phyloP scores from a whole-genome alignment of 2,113 vertebrate species.

The Amphiprion ocellaris region DNA sequence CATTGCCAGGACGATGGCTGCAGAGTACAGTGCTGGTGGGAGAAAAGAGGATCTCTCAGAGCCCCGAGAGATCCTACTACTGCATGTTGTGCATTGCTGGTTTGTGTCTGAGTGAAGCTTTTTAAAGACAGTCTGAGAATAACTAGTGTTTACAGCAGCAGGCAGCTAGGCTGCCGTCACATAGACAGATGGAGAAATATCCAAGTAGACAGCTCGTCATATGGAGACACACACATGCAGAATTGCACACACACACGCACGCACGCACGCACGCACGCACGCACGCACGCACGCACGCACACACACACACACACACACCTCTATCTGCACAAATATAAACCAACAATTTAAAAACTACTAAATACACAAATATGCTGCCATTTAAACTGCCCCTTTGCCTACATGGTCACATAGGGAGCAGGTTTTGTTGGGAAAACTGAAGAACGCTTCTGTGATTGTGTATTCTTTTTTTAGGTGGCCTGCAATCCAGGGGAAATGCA shows the following conservation, averaged over 20 bases:
- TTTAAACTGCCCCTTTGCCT: conserved; percentile 34
- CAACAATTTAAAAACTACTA: conserved; percentile 39
- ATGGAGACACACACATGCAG: conserved; percentile 22
- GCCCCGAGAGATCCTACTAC: conserved; percentile 59
- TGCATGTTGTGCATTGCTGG: conserved; percentile 33
- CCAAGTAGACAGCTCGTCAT: conserved; percentile 61
- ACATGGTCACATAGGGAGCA: conserved; percentile 30
- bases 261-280: too few relatives aligned
- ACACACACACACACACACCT: background rate
- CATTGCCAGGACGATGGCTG: conserved; percentile 40
- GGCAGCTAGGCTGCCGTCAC: conserved; percentile 46
- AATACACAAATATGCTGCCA: conserved; percentile 33
- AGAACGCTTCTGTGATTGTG: conserved; percentile 15
- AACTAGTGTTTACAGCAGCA: conserved; percentile 71
- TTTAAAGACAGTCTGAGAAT: conserved; percentile 73
- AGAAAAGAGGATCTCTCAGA: conserved; percentile 62
- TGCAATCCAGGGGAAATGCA: conserved; percentile 41
- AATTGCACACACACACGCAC: background rate
- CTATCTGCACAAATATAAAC: conserved; percentile 17
- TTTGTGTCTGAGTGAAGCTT: conserved; percentile 60
- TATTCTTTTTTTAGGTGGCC: conserved; percentile 12
- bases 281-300: too few relatives aligned
- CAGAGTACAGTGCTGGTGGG: conserved; percentile 35
- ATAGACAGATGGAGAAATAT: conserved; percentile 74
- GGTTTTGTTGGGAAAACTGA: conserved; percentile 45